These are phyloP conservation scores for Anthopleura sola DNA, from an alignment of 64 coral and sea anemone species.

Conservation along the genomic window DNA sequence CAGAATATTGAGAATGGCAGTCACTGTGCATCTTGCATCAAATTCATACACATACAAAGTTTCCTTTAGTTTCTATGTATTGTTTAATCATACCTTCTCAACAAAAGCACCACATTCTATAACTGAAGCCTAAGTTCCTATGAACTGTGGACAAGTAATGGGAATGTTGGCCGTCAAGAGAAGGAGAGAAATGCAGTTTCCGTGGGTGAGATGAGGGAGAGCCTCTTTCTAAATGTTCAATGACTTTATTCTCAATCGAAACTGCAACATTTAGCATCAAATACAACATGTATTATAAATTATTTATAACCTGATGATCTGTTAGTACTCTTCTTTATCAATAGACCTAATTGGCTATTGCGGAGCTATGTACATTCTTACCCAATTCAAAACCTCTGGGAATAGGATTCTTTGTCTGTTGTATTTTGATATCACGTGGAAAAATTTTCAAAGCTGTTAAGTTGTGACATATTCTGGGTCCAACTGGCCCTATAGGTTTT, in stretches of 20 bases:
- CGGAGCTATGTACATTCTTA: no score
- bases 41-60: background rate
- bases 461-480: no score
- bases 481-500: no score
- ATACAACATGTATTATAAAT: background rate
- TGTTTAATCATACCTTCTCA: slow-evolving; percentile 32
- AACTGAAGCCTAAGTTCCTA: slow-evolving; percentile 19
- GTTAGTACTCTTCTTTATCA: no score
- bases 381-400: no score
- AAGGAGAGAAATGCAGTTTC: slow-evolving; percentile 88
- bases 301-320: background rate
- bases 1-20: no score
- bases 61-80: background rate
- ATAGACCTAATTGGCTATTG: no score
- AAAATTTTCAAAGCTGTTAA: no score
- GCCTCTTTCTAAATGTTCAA: slow-evolving; percentile 76
- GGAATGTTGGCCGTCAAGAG: slow-evolving; percentile 67
- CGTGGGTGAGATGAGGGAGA: slow-evolving; percentile 88
- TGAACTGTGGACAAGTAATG: slow-evolving; percentile 69
- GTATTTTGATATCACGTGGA: no score
- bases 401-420: no score
- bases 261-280: slow-evolving; percentile 57
- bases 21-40: no score
- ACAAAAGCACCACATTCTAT: slow-evolving; percentile 62
- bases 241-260: slow-evolving; percentile 91